Evolutionary conservation across 2,888 invertebrate genomes (phyloP), one percentile per base, ranked within the genome.

Genomic region (Drosophila austrosaltans): DNA sequence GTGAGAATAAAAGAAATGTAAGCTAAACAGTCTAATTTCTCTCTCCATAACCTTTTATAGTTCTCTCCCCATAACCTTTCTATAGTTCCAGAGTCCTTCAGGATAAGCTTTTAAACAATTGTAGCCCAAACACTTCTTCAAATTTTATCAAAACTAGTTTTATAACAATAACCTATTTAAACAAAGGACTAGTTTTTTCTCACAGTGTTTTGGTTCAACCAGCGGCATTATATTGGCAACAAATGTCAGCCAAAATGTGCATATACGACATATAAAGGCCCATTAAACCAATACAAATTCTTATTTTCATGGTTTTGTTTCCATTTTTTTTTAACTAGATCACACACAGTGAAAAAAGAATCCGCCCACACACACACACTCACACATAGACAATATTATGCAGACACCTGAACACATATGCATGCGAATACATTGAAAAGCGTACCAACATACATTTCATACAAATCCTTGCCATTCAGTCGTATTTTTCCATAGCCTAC

Each of bases 401-500:
- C 48, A 25, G 10, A 48, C 48, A 32, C 56, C 32, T 16, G 30
- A 25, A 16, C 30, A 16, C 20, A 44, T 25, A 30, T 30, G 30
- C 6, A 30, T 30, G 30, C 5, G 30, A 6, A 22, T 12, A 25
- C 12, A 36, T 36, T 10, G 6, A 30, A 30, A 30, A 5, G 8
- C n/a, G 3, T 40, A 40, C 4, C 3, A n/a, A 6, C 10, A 3
- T 25, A 20, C 28, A 54, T 54, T n/a, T n/a, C 28, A 30, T 28
- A 54, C 30, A 54, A 54, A 54, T 28, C 30, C 32, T 7, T 32
- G 30, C 63, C 60, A 63, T 67, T 54, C 57, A 54, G 65, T 62
- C 53, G 28, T 28, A 8, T 74, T 65, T 61, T 61, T 53, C 3
- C 54, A 44, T 53, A 53, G 61, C 57, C 63, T 58, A 64, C 62